A percentile compares a stretch with the other conserved stretches of the same genome.
phyloP scores from a whole-genome alignment of 2,797 vertebrate genomes.

The Nannoperca obscura region DNA sequence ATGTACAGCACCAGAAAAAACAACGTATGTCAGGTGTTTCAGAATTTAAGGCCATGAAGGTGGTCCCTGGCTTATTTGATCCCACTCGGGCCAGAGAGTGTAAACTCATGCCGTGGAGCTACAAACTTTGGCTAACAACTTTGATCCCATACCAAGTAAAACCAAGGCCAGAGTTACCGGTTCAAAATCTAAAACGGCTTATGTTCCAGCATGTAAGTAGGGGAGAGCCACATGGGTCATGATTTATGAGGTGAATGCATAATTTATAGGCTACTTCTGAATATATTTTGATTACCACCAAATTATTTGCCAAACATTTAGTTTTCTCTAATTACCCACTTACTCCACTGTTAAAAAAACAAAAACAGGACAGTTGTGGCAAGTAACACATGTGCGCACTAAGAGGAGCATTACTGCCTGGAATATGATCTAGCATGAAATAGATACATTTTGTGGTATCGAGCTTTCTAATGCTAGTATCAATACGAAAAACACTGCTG shows the following conservation, averaged over 20 bases:
- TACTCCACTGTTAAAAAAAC: neutral
- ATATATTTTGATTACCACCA: neutral
- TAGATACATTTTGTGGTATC: neutral
- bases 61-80: neutral
- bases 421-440: neutral
- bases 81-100: no score
- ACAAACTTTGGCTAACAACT: neutral
- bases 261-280: neutral
- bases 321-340: neutral
- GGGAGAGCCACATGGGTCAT: neutral
- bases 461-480: neutral
- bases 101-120: neutral
- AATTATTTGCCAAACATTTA: neutral
- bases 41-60: neutral
- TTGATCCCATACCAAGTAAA: neutral
- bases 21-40: slow-evolving; percentile 5
- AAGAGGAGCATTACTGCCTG: neutral
- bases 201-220: neutral
- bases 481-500: neutral
- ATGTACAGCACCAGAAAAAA: neutral
- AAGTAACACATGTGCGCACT: no score
- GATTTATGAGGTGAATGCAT: neutral
- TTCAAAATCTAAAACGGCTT: neutral
- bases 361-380: neutral
- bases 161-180: neutral